Evolutionary conservation across 2,797 vertebrate genomes (phyloP).

Genomic region (Sardinella longiceps): DNA sequence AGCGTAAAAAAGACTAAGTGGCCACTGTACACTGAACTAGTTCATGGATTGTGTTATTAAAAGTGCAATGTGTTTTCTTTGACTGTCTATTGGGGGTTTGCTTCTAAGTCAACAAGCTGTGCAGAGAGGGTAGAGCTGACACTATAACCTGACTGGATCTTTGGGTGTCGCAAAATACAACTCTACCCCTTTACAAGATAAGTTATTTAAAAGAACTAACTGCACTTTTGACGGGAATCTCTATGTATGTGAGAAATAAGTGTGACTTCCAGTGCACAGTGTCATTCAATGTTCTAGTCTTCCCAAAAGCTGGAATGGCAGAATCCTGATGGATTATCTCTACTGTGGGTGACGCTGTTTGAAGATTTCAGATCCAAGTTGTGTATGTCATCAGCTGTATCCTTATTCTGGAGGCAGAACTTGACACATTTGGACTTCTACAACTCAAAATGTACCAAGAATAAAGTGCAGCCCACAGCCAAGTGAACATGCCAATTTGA

Average conservation of each 20-base stretch:
- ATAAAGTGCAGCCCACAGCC: not conserved
- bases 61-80: too few relatives aligned
- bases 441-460: not conserved
- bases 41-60: too few relatives aligned
- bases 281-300: not conserved
- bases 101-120: too few relatives aligned
- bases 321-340: not conserved
- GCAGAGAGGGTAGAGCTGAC: not conserved
- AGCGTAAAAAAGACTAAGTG: too few relatives aligned
- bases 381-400: not conserved
- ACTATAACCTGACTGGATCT: not conserved
- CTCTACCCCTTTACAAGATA: too few relatives aligned
- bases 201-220: not conserved
- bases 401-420: not conserved
- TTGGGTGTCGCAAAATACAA: too few relatives aligned
- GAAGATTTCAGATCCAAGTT: not conserved
- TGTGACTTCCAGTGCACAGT: not conserved
- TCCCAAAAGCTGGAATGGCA: not conserved
- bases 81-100: too few relatives aligned
- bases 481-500: not conserved
- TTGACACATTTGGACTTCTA: too few relatives aligned
- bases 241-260: not conserved
- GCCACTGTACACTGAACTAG: too few relatives aligned
- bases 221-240: not conserved
- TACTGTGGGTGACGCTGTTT: not conserved